phyloP scores from a whole-genome alignment of 2,113 vertebrate species.

The Hydrochoerus hydrochaeris region DNA sequence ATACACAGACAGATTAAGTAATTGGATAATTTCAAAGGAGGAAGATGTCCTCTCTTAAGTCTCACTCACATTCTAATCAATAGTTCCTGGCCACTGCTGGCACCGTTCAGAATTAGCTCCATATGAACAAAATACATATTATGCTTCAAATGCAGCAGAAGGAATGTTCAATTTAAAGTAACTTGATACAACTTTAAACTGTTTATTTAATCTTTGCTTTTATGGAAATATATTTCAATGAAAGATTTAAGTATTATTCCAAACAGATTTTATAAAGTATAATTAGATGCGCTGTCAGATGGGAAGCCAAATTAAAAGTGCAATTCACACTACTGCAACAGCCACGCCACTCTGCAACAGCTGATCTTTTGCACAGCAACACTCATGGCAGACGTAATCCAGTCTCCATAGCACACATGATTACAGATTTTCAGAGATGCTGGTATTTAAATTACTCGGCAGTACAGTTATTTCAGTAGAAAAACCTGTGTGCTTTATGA shows the following conservation, averaged over 20 bases:
- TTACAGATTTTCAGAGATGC: conserved; percentile 77
- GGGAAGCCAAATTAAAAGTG: conserved; percentile 87
- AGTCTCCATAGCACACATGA: conserved; percentile 73
- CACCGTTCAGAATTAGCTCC: conserved; percentile 77
- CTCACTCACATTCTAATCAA: conserved; percentile 67
- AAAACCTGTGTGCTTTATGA: conserved; percentile 75
- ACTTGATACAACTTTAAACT: conserved; percentile 84
- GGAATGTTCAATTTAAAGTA: conserved; percentile 80
- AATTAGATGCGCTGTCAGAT: conserved; percentile 86
- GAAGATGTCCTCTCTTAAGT: conserved; percentile 60
- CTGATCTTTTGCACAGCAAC: conserved; percentile 82
- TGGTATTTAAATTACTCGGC: conserved; percentile 84
- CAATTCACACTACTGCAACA: conserved; percentile 81
- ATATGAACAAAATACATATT: conserved; percentile 75
- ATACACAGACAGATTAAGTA: conserved; percentile 69
- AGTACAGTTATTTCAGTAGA: conserved; percentile 72
- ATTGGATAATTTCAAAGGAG: conserved; percentile 72
- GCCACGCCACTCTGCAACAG: conserved; percentile 71
- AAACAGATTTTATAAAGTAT: conserved; percentile 86
- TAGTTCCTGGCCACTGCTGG: conserved; percentile 57
- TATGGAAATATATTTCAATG: conserved; percentile 85
- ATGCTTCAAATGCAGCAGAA: conserved; percentile 78
- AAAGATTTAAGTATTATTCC: conserved; percentile 82
- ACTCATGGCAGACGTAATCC: conserved; percentile 80
- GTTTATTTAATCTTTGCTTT: conserved; percentile 88